Base-by-base conservation (phyloP, 53 echinoderm and acorn worm species). In the Mesocentrotus franciscanus region DNA sequence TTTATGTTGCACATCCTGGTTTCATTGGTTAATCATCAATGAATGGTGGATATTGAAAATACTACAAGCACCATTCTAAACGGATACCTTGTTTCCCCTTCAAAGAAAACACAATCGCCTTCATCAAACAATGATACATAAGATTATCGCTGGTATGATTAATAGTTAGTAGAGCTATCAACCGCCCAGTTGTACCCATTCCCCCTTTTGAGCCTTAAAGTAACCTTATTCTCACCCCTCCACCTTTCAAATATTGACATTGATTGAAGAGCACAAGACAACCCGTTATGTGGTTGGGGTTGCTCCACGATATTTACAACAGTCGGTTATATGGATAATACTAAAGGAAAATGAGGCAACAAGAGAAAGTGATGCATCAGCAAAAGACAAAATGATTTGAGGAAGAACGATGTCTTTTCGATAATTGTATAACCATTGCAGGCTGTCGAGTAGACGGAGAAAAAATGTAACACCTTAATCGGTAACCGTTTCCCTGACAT, bases 191-290 rank as follows among this genome's bases (percentile, higher is more conserved):
- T 87, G 87, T 29, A 87, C 20, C 87, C 10, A 87, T 87, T 57
- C n/a, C 87, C 87, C 58, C 59, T 58, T 87, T 56, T 56, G 58
- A 58, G 24, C 87, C 87, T 58, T 87, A 26, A 26, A 5, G 58
- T 87, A 87, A 87, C 87, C 87, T 87, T 87, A 57, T 29, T 58
- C n/a, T 87, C 87, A 87, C 87, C 87, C 58, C 58, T 34, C 26
- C 58, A 57, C 27, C 87, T 87, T 87, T 87, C 87, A 87, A 87
- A 26, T 15, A 87, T 35, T 87, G 87, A 87, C 87, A 58, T n/a
- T 87, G 87, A 87, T 58, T 87, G 87, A 87, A 87, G 58, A 87
- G n/a, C 87, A 87, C 57, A 87, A 87, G 87, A 58, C 58, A 58
- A 57, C 87, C 27, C 18, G 87, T 87, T 29, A 11, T 87, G 87